phyloP scores from a whole-genome alignment of 2,888 invertebrate genomes.

The Caenorhabditis zanzibari region DNA sequence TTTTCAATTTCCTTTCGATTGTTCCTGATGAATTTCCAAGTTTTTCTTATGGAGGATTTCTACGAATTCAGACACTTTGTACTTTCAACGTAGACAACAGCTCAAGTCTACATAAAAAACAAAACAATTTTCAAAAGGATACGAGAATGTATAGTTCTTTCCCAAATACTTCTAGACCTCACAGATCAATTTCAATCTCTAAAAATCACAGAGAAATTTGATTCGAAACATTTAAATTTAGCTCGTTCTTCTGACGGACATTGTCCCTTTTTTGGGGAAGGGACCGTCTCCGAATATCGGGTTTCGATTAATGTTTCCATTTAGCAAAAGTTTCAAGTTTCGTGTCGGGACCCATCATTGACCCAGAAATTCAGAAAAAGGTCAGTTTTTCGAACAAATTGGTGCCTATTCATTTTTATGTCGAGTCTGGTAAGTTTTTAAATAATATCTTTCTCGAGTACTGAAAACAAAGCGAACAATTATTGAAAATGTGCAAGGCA shows the following conservation, averaged over 20 bases:
- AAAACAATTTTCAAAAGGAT: conserved; percentile 14
- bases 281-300: conserved; percentile 24
- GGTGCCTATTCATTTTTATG: neutral
- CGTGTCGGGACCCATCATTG: conserved; percentile 26
- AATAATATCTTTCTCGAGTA: conserved; percentile 10
- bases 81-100: neutral
- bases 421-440: conserved; percentile 8
- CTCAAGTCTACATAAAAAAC: neutral
- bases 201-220: conserved; percentile 23
- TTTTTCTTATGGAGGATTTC: neutral
- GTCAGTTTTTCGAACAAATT: conserved; percentile 34
- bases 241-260: conserved; percentile 13
- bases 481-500: neutral
- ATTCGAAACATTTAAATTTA: conserved; percentile 34
- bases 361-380: neutral
- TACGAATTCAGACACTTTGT: neutral
- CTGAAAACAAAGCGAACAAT: conserved; percentile 20
- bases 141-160: neutral
- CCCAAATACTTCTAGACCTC: neutral
- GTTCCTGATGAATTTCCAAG: no score
- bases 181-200: conserved; percentile 11
- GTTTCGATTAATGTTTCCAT: conserved; percentile 42
- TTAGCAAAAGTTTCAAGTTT: conserved; percentile 46
- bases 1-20: neutral
- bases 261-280: conserved; percentile 14